Conservation (phyloP, 1,140 invertebrate genomes). For the Halesus radiatus region DNA sequence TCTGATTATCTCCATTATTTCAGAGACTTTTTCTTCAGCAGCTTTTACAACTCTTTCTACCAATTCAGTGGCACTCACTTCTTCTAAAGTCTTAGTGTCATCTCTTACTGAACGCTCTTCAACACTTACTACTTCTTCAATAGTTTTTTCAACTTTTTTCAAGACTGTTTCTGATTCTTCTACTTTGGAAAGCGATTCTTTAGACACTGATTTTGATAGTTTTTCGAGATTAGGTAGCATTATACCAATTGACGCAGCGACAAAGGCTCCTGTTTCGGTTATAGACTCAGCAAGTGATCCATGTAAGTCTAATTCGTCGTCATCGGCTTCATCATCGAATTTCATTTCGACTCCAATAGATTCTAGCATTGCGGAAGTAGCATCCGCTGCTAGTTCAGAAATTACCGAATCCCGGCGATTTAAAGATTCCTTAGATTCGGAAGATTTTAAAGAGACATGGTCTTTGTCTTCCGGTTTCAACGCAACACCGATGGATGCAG, state of each 20-base stretch:
- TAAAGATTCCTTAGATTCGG: conserved; percentile 29
- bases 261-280: conserved; percentile 9
- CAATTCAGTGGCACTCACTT: conserved; percentile 16
- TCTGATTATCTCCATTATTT: conserved; percentile 27
- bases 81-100: conserved; percentile 24
- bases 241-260: conserved; percentile 36
- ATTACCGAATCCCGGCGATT: conserved; percentile 7
- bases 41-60: conserved; percentile 21
- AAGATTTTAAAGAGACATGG: conserved; percentile 19
- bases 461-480: conserved; percentile 37
- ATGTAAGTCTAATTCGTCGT: conserved; percentile 6
- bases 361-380: conserved; percentile 41
- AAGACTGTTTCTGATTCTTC: neutral
- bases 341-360: conserved; percentile 46
- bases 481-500: conserved; percentile 46
- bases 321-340: conserved; percentile 21
- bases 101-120: neutral
- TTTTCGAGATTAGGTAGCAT: conserved; percentile 17
- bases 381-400: conserved; percentile 43
- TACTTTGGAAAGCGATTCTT: conserved; percentile 18
- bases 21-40: conserved; percentile 16
- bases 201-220: conserved; percentile 6
- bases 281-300: conserved; percentile 32
- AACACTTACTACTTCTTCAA: neutral
- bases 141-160: neutral